Percentiles rank a stretch among this genome's conserved stretches.
phyloP scores from a whole-genome alignment of 2,888 invertebrate species.

The Idaea dimidiata region DNA sequence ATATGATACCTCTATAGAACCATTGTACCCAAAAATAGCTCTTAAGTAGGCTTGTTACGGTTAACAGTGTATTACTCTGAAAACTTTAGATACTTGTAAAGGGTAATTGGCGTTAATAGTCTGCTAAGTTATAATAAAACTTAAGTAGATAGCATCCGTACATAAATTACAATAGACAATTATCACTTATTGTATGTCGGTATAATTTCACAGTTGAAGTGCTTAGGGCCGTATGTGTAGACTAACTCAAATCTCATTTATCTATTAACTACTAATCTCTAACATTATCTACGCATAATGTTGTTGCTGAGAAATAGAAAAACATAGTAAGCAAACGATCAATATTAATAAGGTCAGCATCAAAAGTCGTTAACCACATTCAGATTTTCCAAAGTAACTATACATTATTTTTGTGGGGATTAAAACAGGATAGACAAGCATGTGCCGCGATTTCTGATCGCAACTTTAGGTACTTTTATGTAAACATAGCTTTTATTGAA shows the following conservation, averaged over 20 bases:
- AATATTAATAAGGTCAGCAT: no score
- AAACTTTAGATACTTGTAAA: slow-evolving; percentile 33
- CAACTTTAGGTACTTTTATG: no score
- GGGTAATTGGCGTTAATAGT: slow-evolving; percentile 73
- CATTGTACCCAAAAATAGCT: not conserved
- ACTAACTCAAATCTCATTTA: not conserved
- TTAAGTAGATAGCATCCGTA: slow-evolving; percentile 70
- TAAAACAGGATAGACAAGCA: no score
- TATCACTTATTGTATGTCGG: slow-evolving; percentile 58
- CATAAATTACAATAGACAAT: slow-evolving; percentile 61
- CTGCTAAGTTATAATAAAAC: slow-evolving; percentile 74
- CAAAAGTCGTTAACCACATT: no score
- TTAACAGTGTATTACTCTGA: slow-evolving; percentile 12
- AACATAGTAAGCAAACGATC: no score
- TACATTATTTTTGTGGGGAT: no score
- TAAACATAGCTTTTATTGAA: no score
- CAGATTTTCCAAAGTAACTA: no score
- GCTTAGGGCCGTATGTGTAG: slow-evolving; percentile 16
- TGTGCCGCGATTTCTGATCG: no score
- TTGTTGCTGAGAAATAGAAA: not conserved
- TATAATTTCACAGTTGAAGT: slow-evolving; percentile 56
- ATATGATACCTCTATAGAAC: slow-evolving; percentile 11
- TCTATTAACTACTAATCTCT: no score
- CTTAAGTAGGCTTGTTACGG: slow-evolving; percentile 24
- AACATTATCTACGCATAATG: no score